phyloP scores from a whole-genome alignment of 37 sponge, comb jelly and placozoan genomes.

The Haliclona indistincta region DNA sequence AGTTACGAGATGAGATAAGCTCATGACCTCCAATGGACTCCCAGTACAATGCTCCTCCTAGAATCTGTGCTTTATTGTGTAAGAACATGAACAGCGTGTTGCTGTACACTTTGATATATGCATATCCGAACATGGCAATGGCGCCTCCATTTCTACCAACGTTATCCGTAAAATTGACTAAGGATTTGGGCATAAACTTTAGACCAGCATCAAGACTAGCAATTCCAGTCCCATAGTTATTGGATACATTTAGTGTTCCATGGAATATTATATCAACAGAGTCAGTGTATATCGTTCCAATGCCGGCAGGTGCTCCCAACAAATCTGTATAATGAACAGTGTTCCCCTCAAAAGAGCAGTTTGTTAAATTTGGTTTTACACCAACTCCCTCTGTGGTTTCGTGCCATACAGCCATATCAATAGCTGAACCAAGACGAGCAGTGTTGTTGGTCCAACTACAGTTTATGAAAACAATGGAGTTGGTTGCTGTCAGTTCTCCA shows the following conservation, averaged over 20 bases:
- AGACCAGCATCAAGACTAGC: constrained; percentile 30
- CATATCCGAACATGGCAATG: constrained; percentile 33
- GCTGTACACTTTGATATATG: neutral
- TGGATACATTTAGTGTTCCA: constrained; percentile 6
- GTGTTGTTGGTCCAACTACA: constrained; percentile 17
- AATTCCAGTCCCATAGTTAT: constrained; percentile 51
- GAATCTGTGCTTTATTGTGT: constrained; percentile 20
- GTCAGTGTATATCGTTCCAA: constrained; percentile 44
- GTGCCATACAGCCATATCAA: constrained; percentile 31
- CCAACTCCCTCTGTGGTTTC: constrained; percentile 6
- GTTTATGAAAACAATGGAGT: constrained; percentile 3
- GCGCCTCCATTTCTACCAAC: constrained; percentile 45
- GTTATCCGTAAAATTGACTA: constrained; percentile 10
- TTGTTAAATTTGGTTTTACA: constrained; percentile 13
- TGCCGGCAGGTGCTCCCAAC: neutral
- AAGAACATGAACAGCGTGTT: constrained; percentile 25
- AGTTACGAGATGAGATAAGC: constrained; percentile 15
- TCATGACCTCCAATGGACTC: constrained; percentile 14
- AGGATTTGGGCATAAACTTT: constrained; percentile 3
- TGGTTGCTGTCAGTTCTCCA: neutral
- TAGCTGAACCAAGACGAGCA: constrained; percentile 44
- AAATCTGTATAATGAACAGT: constrained; percentile 10
- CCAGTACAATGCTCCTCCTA: constrained; percentile 63
- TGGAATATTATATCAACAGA: constrained; percentile 23
- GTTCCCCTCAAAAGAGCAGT: constrained; percentile 20